Base-by-base conservation (phyloP, 53 echinoderm and acorn worm genomes). In the Antedon mediterranea region DNA sequence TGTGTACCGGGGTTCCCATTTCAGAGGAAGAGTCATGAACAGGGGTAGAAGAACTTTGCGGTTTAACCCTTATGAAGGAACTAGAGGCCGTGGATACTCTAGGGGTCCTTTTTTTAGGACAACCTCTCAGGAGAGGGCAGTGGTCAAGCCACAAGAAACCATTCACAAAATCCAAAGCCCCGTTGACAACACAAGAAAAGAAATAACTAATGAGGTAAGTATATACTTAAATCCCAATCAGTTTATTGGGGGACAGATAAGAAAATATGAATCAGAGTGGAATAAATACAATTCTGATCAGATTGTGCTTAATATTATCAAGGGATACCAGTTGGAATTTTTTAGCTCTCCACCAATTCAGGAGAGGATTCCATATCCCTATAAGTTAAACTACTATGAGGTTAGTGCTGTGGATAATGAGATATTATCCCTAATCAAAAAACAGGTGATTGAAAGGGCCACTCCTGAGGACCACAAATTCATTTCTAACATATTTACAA, bases 401-500 rank as follows among this genome's bases (percentile, higher is more conserved):
- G 20, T 57, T 18, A 23, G 23, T 3, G 57, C 57, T 15, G 20
- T 57, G 7, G 23, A 57, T 15, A 6, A 57, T 18, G 23, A 57
- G 23, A 57, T 57, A 15, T 26, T 18, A 23, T 6, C 11, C 3
- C 23, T 57, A 23, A 18, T 23, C 2, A 6, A 15, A 18, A 57
- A 57, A 57, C 11, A 57, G 20, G 57, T 57, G 2, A 57, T 57
- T 15, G 57, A 57, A 23, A 31, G 2, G 29, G 43, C 31, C 2
- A 0, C 29, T 8, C 28, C 43, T 4, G 78, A 78, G 32, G 43
- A 78, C 4, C 72, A 73, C 4, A 74, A 81, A 11, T 81, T 74
- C 33, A 33, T 74, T 3, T 81, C 81, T 30, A 81, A 81, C 37
- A 23, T 81, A 13, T 74, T 81, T 73, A 73, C 81, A 31, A 20